Conservation (phyloP, 2,888 invertebrate species). For the Synanthedon vespiformis region DNA sequence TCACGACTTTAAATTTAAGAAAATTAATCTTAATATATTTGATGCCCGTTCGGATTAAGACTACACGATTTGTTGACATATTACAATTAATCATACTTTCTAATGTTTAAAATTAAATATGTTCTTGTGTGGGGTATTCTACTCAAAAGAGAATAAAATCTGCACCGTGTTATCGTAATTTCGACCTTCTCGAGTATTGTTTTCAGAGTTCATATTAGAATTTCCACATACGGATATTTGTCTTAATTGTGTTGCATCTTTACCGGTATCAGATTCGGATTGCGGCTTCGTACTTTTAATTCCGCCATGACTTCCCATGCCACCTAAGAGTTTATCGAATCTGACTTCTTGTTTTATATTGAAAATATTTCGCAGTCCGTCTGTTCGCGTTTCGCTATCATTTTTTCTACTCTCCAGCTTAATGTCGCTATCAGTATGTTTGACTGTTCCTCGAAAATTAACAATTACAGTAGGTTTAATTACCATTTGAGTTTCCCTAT, state of each 20-base stretch:
- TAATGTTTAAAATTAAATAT: neutral
- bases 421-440: constrained; percentile 48
- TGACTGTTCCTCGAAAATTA: constrained; percentile 52
- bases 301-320: constrained; percentile 8
- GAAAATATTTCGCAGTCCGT: constrained; percentile 43
- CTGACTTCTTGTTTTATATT: constrained; percentile 62
- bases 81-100: neutral
- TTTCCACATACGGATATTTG: constrained; percentile 51
- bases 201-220: constrained; percentile 22
- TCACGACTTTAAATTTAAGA: too few species aligned
- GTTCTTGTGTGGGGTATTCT: neutral
- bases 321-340: constrained; percentile 26
- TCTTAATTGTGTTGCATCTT: constrained; percentile 28
- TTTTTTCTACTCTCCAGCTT: constrained; percentile 35
- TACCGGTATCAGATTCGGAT: constrained; percentile 5
- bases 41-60: too few species aligned
- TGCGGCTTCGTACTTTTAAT: constrained; percentile 11
- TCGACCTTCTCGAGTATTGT: constrained; percentile 19
- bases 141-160: constrained; percentile 42
- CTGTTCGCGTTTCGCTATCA: constrained; percentile 20
- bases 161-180: constrained; percentile 38
- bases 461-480: constrained; percentile 62
- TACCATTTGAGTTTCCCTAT: constrained; percentile 57
- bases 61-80: too few species aligned
- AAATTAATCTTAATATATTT: too few species aligned